A percentile compares a stretch with the other conserved stretches of the same genome.
These are phyloP conservation scores for Diglossa brunneiventris DNA, from an alignment of 2,113 vertebrate species.

Conservation along the genomic window DNA sequence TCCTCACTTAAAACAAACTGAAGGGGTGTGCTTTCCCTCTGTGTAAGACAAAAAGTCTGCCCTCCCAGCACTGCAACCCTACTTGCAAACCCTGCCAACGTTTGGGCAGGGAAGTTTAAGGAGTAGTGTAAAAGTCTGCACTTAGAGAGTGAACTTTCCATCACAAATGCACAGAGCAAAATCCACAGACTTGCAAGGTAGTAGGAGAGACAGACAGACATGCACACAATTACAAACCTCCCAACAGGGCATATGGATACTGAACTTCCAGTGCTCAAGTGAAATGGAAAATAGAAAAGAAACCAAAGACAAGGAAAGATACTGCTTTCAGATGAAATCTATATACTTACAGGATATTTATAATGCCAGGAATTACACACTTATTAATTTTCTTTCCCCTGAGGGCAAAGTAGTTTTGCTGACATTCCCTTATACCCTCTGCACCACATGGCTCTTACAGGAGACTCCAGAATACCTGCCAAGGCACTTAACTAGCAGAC, in stretches of 20 bases:
- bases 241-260: neutral
- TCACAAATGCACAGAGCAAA: neutral
- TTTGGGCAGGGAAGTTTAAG: neutral
- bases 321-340: neutral
- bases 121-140: neutral
- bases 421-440: neutral
- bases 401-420: neutral
- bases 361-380: neutral
- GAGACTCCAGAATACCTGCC: neutral
- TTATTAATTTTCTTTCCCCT: neutral
- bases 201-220: neutral
- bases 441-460: accelerated
- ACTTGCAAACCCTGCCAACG: neutral
- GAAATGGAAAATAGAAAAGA: neutral
- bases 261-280: neutral
- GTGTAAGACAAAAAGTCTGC: neutral
- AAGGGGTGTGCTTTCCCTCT: neutral
- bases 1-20: neutral
- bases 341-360: neutral
- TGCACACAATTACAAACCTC: neutral
- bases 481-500: neutral
- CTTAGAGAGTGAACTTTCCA: neutral
- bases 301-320: neutral
- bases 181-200: neutral
- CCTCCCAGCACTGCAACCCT: neutral